phyloP scores from a whole-genome alignment of 2,888 invertebrate species.

The Nipponacmea schrenckii region DNA sequence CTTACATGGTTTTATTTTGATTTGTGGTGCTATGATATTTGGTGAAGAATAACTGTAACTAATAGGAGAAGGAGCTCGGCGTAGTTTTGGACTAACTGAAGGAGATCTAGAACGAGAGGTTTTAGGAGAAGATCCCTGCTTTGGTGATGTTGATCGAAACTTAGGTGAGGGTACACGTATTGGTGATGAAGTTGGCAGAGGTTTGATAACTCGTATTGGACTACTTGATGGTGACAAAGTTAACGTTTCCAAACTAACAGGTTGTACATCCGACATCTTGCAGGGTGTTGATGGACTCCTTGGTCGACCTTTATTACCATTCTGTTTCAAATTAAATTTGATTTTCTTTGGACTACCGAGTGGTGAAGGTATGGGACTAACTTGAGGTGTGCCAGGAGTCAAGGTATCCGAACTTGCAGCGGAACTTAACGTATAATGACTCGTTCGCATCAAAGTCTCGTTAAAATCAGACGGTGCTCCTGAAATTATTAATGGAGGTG shows the following conservation, averaged over 20 bases:
- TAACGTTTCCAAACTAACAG: constrained; percentile 51
- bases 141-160: constrained; percentile 36
- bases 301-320: constrained; percentile 47
- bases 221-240: constrained; percentile 57
- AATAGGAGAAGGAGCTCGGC: constrained; percentile 64
- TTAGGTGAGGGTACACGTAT: constrained; percentile 52
- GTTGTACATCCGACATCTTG: constrained; percentile 43
- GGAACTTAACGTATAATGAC: constrained; percentile 47
- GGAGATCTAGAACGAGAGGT: constrained; percentile 49
- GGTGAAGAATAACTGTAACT: constrained; percentile 67
- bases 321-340: constrained; percentile 45
- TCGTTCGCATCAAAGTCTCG: constrained; percentile 45
- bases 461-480: constrained; percentile 45
- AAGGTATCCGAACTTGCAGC: constrained; percentile 63
- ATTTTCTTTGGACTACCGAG: constrained; percentile 51
- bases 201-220: constrained; percentile 50
- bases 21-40: constrained; percentile 61
- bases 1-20: constrained; percentile 58
- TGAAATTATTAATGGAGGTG: constrained; percentile 33
- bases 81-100: constrained; percentile 59
- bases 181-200: constrained; percentile 45
- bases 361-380: constrained; percentile 60
- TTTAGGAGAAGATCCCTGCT: constrained; percentile 39
- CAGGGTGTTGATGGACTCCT: constrained; percentile 49
- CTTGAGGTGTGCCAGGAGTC: constrained; percentile 59